Conservation (phyloP, 2,888 invertebrate genomes). For the Drosophila histrio region DNA sequence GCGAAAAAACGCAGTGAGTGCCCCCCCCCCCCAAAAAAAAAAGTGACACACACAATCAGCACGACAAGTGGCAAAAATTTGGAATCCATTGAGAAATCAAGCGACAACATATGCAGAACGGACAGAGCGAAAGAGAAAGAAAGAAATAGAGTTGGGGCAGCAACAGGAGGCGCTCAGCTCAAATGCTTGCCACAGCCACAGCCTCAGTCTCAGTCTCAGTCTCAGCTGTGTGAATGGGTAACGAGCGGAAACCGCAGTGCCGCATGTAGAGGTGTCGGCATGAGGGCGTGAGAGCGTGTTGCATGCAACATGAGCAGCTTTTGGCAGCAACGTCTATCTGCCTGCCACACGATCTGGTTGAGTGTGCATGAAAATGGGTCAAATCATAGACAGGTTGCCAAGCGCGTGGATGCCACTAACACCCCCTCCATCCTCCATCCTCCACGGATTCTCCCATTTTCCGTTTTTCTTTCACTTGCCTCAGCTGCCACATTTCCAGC, state of each 20-base stretch:
- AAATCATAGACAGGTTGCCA: constrained; percentile 26
- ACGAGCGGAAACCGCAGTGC: constrained; percentile 55
- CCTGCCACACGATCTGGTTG: constrained; percentile 1
- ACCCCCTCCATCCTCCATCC: too few relatives aligned
- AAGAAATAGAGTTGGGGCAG: neutral
- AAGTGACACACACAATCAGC: constrained; percentile 29
- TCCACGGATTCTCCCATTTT: too few relatives aligned
- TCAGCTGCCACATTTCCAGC: neutral
- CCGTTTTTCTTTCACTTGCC: neutral
- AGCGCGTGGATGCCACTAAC: neutral
- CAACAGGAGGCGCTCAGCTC: constrained; percentile 16
- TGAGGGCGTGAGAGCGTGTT: neutral
- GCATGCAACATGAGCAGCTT: constrained; percentile 4
- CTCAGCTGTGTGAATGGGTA: constrained; percentile 45
- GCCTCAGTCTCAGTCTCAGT: neutral
- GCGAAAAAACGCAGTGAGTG: constrained; percentile 17
- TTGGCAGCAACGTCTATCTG: constrained; percentile 3
- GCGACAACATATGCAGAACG: constrained; percentile 33
- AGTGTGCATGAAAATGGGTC: constrained; percentile 31
- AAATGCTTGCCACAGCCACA: neutral
- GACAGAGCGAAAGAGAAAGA: neutral
- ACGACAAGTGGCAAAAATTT: constrained; percentile 60
- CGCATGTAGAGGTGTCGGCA: neutral
- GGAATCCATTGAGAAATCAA: constrained; percentile 72
- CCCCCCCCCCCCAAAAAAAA: neutral